These are phyloP conservation scores for Wiebesia pumilae DNA, from an alignment of 1,140 invertebrate species.

Conservation along the genomic window DNA sequence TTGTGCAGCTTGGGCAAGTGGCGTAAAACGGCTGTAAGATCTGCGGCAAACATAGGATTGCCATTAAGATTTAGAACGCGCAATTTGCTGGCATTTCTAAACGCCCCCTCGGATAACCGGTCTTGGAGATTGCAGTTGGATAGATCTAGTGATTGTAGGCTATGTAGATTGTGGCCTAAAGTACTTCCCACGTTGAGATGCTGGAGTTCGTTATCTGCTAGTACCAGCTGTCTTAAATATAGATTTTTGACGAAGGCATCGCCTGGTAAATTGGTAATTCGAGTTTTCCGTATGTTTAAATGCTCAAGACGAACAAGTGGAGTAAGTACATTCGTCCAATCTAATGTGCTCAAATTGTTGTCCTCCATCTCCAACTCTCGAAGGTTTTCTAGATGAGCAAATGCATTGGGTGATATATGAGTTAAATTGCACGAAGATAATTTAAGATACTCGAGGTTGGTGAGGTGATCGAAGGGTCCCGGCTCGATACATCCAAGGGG, in stretches of 20 bases:
- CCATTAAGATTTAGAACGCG: slow-evolving; percentile 80
- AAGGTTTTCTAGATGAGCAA: slow-evolving; percentile 77
- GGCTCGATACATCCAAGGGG: slow-evolving; percentile 77
- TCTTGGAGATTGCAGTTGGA: slow-evolving; percentile 82
- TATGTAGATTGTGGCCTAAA: slow-evolving; percentile 80
- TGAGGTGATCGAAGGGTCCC: slow-evolving; percentile 79
- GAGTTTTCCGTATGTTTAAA: slow-evolving; percentile 79
- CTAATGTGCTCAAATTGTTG: slow-evolving; percentile 77
- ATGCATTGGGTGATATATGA: slow-evolving; percentile 76
- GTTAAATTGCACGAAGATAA: slow-evolving; percentile 81
- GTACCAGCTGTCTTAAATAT: slow-evolving; percentile 79
- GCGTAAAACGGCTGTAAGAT: slow-evolving; percentile 80
- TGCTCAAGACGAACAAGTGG: slow-evolving; percentile 79
- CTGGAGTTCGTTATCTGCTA: slow-evolving; percentile 80
- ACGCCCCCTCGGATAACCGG: slow-evolving; percentile 81
- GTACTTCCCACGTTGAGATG: slow-evolving; percentile 80
- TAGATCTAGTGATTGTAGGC: slow-evolving; percentile 81
- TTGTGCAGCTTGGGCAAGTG: slow-evolving; percentile 80
- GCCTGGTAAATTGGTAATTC: slow-evolving; percentile 78
- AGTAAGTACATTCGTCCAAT: slow-evolving; percentile 79
- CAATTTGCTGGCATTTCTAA: slow-evolving; percentile 81
- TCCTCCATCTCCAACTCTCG: slow-evolving; percentile 80
- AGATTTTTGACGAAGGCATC: slow-evolving; percentile 81
- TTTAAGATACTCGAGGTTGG: slow-evolving; percentile 80
- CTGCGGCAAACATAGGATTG: slow-evolving; percentile 81